Conservation (phyloP, 2,113 vertebrate genomes). For the Puma concolor region DNA sequence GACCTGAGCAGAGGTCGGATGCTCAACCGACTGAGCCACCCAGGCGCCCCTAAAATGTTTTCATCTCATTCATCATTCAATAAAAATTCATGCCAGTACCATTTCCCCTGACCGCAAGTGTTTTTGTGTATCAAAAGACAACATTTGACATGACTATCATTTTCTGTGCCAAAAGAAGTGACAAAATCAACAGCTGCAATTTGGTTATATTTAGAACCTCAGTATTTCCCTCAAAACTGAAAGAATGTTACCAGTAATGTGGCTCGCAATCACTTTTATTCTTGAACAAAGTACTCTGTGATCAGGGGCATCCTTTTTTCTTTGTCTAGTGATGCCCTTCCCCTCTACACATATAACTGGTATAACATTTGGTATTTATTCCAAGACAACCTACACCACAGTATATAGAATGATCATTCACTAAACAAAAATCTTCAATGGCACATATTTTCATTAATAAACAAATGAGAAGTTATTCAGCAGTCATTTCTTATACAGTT, state of each 20-base stretch:
- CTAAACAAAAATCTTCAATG: neutral
- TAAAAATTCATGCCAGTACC: neutral
- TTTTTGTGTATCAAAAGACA: neutral
- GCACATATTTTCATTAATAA: neutral
- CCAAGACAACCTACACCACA: neutral
- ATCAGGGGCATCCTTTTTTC: neutral
- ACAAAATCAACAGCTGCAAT: neutral
- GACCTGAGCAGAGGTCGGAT: too few species aligned
- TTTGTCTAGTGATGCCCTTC: neutral
- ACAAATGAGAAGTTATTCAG: neutral
- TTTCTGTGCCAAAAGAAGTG: conserved; percentile 19
- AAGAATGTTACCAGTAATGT: neutral
- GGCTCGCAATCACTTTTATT: neutral
- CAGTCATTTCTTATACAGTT: neutral
- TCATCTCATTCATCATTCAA: neutral
- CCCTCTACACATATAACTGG: neutral
- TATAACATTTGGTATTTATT: neutral
- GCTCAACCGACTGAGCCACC: too few species aligned
- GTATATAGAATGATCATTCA: neutral
- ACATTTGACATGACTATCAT: neutral
- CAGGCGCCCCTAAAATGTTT: neutral
- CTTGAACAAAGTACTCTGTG: neutral
- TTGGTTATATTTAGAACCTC: neutral
- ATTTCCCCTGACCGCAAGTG: neutral
- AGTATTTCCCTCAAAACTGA: conserved; percentile 4